phyloP scores from a whole-genome alignment of 2,888 invertebrate species.

The Luperina nickerlii region DNA sequence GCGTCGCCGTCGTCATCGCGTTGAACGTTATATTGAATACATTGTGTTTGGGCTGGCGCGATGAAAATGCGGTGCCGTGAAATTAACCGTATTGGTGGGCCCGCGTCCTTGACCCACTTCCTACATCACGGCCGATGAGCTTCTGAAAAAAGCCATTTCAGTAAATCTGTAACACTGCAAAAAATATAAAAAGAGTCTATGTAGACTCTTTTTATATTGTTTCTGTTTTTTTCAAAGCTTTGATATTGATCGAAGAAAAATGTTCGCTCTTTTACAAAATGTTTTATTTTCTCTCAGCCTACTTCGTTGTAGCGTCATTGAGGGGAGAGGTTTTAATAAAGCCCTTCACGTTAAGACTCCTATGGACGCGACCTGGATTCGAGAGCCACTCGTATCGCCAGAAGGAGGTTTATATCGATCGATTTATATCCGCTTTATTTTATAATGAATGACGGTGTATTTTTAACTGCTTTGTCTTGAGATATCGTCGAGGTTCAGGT shows the following conservation, averaged over 20 bases:
- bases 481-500: constrained; percentile 26
- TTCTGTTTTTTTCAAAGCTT: constrained; percentile 2
- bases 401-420: constrained; percentile 63
- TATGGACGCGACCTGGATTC: constrained; percentile 65
- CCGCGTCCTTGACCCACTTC: constrained; percentile 72
- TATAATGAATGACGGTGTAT: constrained; percentile 15
- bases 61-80: constrained; percentile 65
- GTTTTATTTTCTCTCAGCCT: constrained; percentile 48
- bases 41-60: constrained; percentile 61
- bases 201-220: background rate
- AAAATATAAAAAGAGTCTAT: too few relatives aligned
- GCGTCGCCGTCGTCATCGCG: constrained; percentile 18
- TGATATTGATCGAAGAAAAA: constrained; percentile 28
- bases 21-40: constrained; percentile 47
- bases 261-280: constrained; percentile 11
- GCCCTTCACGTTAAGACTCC: constrained; percentile 64
- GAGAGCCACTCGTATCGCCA: constrained; percentile 65
- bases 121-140: constrained; percentile 58
- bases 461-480: constrained; percentile 21
- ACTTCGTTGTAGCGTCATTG: constrained; percentile 58
- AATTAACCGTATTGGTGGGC: constrained; percentile 60
- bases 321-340: constrained; percentile 70
- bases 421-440: constrained; percentile 60
- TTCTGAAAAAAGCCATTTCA: constrained; percentile 15
- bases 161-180: background rate